Evolutionary conservation across 2,797 vertebrate species (phyloP).

Genomic region (Loriculus beryllinus): DNA sequence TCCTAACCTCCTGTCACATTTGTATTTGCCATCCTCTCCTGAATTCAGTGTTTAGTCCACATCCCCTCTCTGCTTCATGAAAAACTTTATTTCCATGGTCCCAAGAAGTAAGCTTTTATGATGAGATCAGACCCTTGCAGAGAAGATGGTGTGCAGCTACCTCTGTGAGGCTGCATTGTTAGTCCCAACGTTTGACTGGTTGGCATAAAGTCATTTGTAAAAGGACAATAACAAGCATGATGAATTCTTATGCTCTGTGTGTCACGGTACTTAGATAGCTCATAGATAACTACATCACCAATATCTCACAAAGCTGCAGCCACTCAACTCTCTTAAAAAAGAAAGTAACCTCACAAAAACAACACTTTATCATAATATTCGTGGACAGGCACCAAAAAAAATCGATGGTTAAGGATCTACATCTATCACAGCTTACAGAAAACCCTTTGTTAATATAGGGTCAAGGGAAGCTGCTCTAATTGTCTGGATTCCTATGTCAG

Average conservation of each 20-base stretch:
- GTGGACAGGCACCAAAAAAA: constrained; percentile 35
- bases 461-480: constrained; percentile 60
- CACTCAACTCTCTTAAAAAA: constrained; percentile 10
- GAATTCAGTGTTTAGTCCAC: neutral
- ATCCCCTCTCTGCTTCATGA: neutral
- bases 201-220: constrained; percentile 41
- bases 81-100: neutral
- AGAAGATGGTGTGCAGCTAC: neutral
- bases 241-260: constrained; percentile 41
- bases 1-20: neutral
- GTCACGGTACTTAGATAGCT: neutral
- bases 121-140: neutral
- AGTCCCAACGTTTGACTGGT: neutral
- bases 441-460: constrained; percentile 49
- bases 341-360: neutral
- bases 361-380: constrained; percentile 56
- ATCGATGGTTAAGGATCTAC: constrained; percentile 59
- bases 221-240: constrained; percentile 42
- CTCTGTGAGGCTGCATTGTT: neutral
- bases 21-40: neutral
- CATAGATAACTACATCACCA: constrained; percentile 36
- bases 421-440: constrained; percentile 51
- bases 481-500: constrained; percentile 56
- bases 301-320: constrained; percentile 40
- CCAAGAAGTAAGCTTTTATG: neutral